Percentiles rank a stretch among this genome's conserved stretches.
Conservation (phyloP, 2,113 vertebrate species). For the Sterrhoptilus dennistouni region DNA sequence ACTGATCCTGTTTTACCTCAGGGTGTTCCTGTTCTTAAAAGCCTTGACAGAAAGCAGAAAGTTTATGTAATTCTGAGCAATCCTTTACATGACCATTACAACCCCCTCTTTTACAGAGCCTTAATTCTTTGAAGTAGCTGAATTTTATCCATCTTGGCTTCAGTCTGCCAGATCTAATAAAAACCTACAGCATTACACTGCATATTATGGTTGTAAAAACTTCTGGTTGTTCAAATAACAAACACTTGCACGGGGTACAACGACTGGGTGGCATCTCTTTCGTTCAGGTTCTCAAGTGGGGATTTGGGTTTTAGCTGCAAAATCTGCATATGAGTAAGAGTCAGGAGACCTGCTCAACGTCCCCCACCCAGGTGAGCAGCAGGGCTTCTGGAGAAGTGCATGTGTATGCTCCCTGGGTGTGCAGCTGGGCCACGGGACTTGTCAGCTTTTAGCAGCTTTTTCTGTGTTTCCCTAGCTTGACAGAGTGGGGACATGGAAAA, state of each 20-base stretch:
- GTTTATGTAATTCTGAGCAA: not conserved
- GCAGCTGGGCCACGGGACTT: not conserved
- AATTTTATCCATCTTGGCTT: not conserved
- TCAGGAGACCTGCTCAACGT: not conserved
- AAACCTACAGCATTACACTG: not conserved
- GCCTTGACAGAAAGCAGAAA: not conserved
- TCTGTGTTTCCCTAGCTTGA: not conserved
- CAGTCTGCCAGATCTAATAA: not conserved
- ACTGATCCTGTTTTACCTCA: not conserved
- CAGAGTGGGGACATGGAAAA: not conserved
- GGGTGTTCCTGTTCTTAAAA: slow-evolving; percentile 7
- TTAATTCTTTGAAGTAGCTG: slow-evolving; percentile 12
- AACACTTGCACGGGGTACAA: not conserved
- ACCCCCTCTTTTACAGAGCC: not conserved
- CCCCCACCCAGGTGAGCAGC: not conserved
- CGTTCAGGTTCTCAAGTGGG: rapidly evolving
- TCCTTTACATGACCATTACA: not conserved
- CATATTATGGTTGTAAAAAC: not conserved
- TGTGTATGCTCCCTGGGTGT: not conserved
- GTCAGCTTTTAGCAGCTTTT: not conserved
- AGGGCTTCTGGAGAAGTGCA: not conserved
- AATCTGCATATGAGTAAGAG: slow-evolving; percentile 44
- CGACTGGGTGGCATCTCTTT: not conserved
- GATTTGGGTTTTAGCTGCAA: not conserved
- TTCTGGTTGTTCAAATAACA: not conserved